phyloP scores from a whole-genome alignment of 2,113 vertebrate species.

The Physeter macrocephalus region DNA sequence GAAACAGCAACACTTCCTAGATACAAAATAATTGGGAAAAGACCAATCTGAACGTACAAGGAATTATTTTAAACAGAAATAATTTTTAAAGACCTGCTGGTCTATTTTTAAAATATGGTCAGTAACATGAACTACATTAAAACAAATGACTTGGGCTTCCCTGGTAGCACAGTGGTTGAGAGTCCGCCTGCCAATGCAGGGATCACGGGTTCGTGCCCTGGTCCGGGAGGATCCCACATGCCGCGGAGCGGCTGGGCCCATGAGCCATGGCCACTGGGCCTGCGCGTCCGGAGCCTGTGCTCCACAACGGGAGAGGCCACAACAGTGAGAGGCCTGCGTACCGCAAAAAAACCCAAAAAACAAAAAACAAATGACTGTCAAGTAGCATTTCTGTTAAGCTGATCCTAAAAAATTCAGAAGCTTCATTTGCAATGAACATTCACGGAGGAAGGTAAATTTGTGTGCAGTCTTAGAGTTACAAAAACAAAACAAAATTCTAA shows the following conservation, averaged over 20 bases:
- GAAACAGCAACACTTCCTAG: not conserved
- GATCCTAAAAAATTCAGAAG: not conserved
- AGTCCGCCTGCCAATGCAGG: too few relatives aligned
- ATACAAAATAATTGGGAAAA: not conserved
- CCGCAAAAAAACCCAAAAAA: too few relatives aligned
- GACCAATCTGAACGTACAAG: not conserved
- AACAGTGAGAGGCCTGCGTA: too few relatives aligned
- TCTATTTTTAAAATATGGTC: not conserved
- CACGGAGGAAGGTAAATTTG: not conserved
- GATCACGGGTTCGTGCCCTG: too few relatives aligned
- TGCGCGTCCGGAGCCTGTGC: too few relatives aligned
- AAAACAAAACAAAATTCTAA: not conserved
- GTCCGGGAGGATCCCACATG: too few relatives aligned
- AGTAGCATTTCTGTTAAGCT: not conserved
- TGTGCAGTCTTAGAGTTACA: not conserved
- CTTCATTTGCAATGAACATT: not conserved
- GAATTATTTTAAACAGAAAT: conserved; percentile 37
- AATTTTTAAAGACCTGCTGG: conserved; percentile 11
- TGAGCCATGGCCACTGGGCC: too few relatives aligned
- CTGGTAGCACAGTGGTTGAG: too few relatives aligned
- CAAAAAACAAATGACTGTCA: not conserved
- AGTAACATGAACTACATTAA: conserved; percentile 4
- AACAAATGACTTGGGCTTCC: not conserved
- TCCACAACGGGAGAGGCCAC: too few relatives aligned
- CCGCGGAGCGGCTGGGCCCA: too few relatives aligned